These are phyloP conservation scores for Solen grandis DNA, from an alignment of 1,140 invertebrate genomes.

Conservation along the genomic window DNA sequence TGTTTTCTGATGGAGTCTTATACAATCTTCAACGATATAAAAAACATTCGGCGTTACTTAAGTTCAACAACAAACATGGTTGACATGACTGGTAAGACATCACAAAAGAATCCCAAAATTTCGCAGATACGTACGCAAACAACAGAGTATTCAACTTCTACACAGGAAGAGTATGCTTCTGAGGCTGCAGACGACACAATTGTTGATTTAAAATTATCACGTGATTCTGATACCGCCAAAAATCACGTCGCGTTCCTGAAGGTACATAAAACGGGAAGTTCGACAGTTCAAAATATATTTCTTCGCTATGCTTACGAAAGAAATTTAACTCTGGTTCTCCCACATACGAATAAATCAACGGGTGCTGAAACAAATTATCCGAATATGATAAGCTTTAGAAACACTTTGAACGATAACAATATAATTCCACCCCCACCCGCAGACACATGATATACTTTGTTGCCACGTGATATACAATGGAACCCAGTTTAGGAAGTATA, in stretches of 20 bases:
- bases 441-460: slow-evolving; percentile 60
- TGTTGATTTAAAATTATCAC: no score
- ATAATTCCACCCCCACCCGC: slow-evolving; percentile 22
- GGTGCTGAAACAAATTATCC: not conserved
- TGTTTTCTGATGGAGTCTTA: no score
- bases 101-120: no score
- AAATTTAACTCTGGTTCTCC: slow-evolving; percentile 81
- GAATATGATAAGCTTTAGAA: slow-evolving; percentile 40
- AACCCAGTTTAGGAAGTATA: slow-evolving; percentile 21
- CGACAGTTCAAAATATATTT: slow-evolving; percentile 82
- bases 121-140: no score
- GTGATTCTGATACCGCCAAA: not conserved
- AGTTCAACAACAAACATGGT: no score
- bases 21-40: no score
- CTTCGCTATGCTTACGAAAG: slow-evolving; percentile 81
- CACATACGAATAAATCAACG: slow-evolving; percentile 33
- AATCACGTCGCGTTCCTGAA: slow-evolving; percentile 35
- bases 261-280: slow-evolving; percentile 82
- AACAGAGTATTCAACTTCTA: no score
- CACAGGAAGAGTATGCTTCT: no score
- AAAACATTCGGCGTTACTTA: no score
- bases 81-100: no score
- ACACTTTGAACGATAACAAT: not conserved
- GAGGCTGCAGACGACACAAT: no score
- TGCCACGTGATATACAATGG: slow-evolving; percentile 60